Evolutionary conservation across 2,888 invertebrate genomes (phyloP), one percentile per base, ranked within the genome.

Genomic region (Ophonus ardosiacus): DNA sequence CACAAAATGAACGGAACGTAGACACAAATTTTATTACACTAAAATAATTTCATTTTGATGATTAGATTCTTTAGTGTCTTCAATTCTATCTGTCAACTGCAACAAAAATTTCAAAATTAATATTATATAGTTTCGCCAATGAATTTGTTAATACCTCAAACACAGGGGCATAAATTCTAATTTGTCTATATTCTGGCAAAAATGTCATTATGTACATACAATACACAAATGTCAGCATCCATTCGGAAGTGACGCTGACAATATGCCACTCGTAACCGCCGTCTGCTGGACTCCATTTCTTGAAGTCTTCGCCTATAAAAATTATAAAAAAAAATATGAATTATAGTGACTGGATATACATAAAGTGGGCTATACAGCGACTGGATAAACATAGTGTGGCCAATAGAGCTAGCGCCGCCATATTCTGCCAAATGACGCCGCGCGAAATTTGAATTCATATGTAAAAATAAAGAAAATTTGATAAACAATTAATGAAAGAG

Each of bases 221-320:
- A 86, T 93, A 92, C 0, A 91, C 88, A n/a, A 92, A 88, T 0
- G 93, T 93, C 88, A 93, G 91, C 0, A 92, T 88, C 94, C 94
- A 94, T 88, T 94, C 94, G 13, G 92, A 91, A 5, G 91, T 89
- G 0, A 93, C 93, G 86, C 93, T 93, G n/a, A 92, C 89, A 3
- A 94, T 91, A 88, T 94, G 94, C 80, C 92, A 90, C 17, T 89
- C 90, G 91, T 92, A 94, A 0, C 93, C 94, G 0, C 93, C 93
- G 88, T 93, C 92, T 8, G 90, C 89, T 24, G 91, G 91, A 85
- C 90, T 89, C 93, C 93, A 93, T 38, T 83, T 83, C 40, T 83
- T 83, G 38, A 56, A 83, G 59, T 83, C 83, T 8, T 31, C 40
- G 1, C 83, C 83, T 74, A 18, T 43, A 43, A 43, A 13, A 10